Conservation (phyloP, 2,113 vertebrate species). For the Galemys pyrenaicus region DNA sequence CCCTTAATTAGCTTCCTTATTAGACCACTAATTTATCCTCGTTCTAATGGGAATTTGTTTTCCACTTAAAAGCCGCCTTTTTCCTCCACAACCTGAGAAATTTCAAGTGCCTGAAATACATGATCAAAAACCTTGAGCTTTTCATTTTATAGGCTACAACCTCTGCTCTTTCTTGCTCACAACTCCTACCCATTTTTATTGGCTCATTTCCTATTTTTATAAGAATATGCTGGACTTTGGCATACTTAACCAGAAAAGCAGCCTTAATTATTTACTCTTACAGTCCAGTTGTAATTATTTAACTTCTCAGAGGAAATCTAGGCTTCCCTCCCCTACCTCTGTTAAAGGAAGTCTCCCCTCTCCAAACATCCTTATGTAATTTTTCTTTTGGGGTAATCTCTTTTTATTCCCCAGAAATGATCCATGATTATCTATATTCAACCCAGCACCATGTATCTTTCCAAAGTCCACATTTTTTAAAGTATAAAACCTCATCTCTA, state of each 20-base stretch:
- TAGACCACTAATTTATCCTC: constrained; percentile 58
- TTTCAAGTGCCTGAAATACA: constrained; percentile 54
- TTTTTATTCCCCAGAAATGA: neutral
- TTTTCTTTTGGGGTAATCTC: neutral
- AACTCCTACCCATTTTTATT: constrained; percentile 38
- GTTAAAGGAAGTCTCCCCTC: neutral
- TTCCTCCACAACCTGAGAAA: constrained; percentile 47
- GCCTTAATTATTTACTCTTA: constrained; percentile 42
- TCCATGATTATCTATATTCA: neutral
- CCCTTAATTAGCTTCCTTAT: constrained; percentile 46
- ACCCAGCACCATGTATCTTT: neutral
- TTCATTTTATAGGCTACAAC: neutral
- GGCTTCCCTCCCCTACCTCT: neutral
- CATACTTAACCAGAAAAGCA: constrained; percentile 23
- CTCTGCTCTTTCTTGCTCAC: constrained; percentile 19
- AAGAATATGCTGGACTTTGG: constrained; percentile 46
- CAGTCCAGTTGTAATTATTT: constrained; percentile 50
- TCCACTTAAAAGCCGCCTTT: constrained; percentile 27
- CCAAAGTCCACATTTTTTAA: neutral
- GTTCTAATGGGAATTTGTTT: constrained; percentile 54
- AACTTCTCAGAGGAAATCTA: constrained; percentile 41
- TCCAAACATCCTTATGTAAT: neutral
- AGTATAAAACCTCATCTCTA: neutral
- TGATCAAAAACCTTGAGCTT: neutral
- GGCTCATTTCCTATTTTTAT: constrained; percentile 52